These are phyloP conservation scores for Orthosia incerta DNA, from an alignment of 2,888 invertebrate species.

Conservation along the genomic window DNA sequence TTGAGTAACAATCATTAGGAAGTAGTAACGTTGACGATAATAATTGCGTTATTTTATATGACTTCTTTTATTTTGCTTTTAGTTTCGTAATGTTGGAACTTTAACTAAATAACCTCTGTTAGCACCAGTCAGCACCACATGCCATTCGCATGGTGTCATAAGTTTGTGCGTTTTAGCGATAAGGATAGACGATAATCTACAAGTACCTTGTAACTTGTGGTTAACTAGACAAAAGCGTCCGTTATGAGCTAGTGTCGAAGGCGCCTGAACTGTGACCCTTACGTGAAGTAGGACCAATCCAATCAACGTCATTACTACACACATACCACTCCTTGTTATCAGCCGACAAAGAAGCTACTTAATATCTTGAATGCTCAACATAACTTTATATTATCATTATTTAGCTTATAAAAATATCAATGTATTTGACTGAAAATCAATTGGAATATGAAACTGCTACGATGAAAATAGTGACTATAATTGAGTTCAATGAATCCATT, in stretches of 20 bases:
- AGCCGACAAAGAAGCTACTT: conserved; percentile 63
- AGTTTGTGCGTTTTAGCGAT: conserved; percentile 49
- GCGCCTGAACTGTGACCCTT: conserved; percentile 75
- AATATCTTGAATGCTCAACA: conserved; percentile 15
- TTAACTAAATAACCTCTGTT: conserved; percentile 37
- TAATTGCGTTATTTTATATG: conserved; percentile 42
- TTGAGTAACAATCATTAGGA: conserved; percentile 62
- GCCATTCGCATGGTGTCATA: conserved; percentile 60
- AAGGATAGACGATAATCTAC: conserved; percentile 53
- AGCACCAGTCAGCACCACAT: conserved; percentile 48
- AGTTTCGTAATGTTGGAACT: conserved; percentile 24
- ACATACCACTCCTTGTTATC: conserved; percentile 63
- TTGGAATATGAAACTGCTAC: conserved; percentile 41
- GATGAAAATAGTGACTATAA: conserved; percentile 60
- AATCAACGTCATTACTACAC: conserved; percentile 75
- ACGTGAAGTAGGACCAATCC: conserved; percentile 73
- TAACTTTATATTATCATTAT: conserved; percentile 1
- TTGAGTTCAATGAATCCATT: conserved; percentile 73
- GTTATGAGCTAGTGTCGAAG: conserved; percentile 68
- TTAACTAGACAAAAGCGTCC: conserved; percentile 57
- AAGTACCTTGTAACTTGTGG: conserved; percentile 34
- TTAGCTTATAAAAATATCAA: conserved; percentile 17
- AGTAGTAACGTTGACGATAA: conserved; percentile 59
- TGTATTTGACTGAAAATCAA: conserved; percentile 37
- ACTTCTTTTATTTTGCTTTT: conserved; percentile 25